Evolutionary conservation across 1,140 invertebrate genomes (phyloP).

Genomic region (Conopomorpha cramerella): DNA sequence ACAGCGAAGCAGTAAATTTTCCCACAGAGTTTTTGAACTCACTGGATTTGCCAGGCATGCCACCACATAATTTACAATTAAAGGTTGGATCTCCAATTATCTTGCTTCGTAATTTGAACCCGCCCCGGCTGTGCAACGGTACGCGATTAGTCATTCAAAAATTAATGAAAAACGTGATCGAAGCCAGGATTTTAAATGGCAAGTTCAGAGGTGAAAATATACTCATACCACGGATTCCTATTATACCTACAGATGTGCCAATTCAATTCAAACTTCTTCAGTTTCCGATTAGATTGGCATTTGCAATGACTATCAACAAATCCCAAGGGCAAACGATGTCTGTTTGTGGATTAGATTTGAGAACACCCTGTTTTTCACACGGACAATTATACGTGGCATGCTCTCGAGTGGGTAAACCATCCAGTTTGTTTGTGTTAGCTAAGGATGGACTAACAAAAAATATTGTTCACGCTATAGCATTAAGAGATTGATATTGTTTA

Average conservation of each 20-base stretch:
- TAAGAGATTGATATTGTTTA: too few relatives aligned
- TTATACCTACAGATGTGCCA: constrained; percentile 17
- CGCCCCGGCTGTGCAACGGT: constrained; percentile 45
- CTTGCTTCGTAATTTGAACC: constrained; percentile 34
- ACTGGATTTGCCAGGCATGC: constrained; percentile 20
- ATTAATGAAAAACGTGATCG: constrained; percentile 21
- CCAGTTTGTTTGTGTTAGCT: constrained; percentile 27
- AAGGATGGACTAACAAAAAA: constrained; percentile 27
- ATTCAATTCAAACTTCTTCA: constrained; percentile 36
- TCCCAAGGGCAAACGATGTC: constrained; percentile 51
- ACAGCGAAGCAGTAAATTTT: constrained; percentile 19
- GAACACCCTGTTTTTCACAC: constrained; percentile 15
- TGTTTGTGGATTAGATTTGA: constrained; percentile 16
- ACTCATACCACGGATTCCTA: constrained; percentile 16
- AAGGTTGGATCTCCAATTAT: constrained; percentile 20
- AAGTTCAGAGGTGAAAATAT: constrained; percentile 18
- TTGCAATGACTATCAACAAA: constrained; percentile 62
- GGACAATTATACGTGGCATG: constrained; percentile 16
- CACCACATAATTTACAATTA: constrained; percentile 28
- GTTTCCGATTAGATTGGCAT: constrained; percentile 50
- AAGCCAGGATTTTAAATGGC: constrained; percentile 15
- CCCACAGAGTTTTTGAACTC: constrained; percentile 20
- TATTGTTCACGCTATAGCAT: constrained; percentile 23
- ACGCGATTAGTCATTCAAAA: constrained; percentile 39
- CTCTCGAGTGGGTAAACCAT: constrained; percentile 40